Evolutionary conservation across 1,140 invertebrate species (phyloP).

Genomic region (Metopolophium dirhodum): DNA sequence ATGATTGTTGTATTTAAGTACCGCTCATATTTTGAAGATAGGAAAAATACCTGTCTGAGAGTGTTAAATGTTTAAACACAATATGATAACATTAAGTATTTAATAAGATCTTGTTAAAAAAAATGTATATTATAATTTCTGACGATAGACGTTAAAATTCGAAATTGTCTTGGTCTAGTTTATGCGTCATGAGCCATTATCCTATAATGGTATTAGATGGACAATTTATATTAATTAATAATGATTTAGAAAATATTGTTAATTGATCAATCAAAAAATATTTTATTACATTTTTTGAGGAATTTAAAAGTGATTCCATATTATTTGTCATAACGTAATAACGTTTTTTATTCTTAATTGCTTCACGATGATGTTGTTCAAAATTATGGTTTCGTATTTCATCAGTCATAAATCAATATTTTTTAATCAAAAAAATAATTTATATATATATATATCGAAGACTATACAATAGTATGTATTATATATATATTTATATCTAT

Average conservation of each 20-base stretch:
- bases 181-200: background rate
- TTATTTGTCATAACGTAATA: background rate
- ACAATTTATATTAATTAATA: background rate
- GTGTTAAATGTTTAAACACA: background rate
- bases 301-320: background rate
- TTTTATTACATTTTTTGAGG: background rate
- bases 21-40: background rate
- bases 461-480: no score
- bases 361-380: background rate
- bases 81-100: background rate
- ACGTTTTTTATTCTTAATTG: background rate
- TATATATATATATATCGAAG: background rate
- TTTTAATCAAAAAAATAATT: slow-evolving; percentile 4
- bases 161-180: background rate
- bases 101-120: background rate
- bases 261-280: background rate
- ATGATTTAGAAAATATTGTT: background rate
- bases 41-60: background rate
- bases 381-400: slow-evolving; percentile 5
- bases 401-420: background rate
- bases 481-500: background rate
- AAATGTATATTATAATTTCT: background rate
- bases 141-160: background rate
- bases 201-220: background rate
- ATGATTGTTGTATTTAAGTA: background rate